Base-by-base conservation (phyloP, 1,140 invertebrate species). In the Danaus plexippus region DNA sequence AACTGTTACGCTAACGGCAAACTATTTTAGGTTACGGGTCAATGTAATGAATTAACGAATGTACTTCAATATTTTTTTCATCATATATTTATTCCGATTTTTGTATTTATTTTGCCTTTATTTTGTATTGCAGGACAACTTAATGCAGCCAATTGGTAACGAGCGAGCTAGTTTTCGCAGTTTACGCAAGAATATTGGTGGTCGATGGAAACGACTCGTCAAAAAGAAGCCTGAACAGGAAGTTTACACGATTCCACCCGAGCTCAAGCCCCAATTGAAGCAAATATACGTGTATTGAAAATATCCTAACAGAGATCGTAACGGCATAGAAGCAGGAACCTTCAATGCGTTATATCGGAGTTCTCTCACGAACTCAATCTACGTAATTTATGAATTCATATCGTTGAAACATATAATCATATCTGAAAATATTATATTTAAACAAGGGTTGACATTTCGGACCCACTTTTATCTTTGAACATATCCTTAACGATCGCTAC, bases 231-330 rank as follows among this genome's bases (percentile, higher is more conserved):
- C 92, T 41, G 90, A 91, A 67, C 90, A 92, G 75, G 93, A 95
- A 72, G 90, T 92, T 55, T 94, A 94, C 88, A 93, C 92, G 70
- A 94, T 96, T 88, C 94, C 94, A 54, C 92, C 93, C 32, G 94
- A 95, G 87, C 88, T 95, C 59, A 93, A 94, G 83, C 94, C 94
- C 64, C 94, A 96, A 87, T 89, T 96, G 44, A 95, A 95, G 85
- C 92, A 94, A 74, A 95, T 96, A 70, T 96, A 95, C 84, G 94
- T 96, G 67, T 96, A 96, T 88, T 96, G 89, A 91, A 41, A 59
- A 63, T 54, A 62, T 63, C 56, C 52, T 61, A 55, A 65, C 52
- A 56, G 56, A 57, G 59, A 64, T 54, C 53, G 59, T 66, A 75
- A 67, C 65, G 68, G 73, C 71, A 75, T 62, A 70, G 80, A 81